These are phyloP conservation scores for Salvelinus alpinus DNA, from an alignment of 2,113 vertebrate species.

Conservation along the genomic window DNA sequence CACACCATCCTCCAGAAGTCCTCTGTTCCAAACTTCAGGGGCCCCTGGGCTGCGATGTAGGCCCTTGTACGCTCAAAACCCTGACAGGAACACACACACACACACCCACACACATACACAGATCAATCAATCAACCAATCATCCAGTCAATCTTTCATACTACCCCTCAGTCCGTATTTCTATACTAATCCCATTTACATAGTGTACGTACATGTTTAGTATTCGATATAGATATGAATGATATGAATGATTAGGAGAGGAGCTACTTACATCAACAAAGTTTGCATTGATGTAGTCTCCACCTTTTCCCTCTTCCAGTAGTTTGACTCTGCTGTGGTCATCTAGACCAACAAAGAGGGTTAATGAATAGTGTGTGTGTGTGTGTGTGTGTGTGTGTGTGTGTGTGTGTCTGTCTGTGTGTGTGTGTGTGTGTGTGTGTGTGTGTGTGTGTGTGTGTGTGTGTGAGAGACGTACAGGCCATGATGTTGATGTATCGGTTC, in stretches of 20 bases:
- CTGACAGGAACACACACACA: constrained; percentile 63
- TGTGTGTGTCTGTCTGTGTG: too few relatives aligned
- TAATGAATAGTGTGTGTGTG: neutral
- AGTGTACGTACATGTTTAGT: neutral
- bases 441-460: neutral
- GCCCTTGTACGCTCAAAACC: constrained; percentile 91
- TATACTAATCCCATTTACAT: neutral
- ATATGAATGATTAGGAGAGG: neutral
- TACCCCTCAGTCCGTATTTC: neutral
- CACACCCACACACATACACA: neutral
- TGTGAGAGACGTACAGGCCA: constrained; percentile 85
- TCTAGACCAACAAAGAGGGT: constrained; percentile 71
- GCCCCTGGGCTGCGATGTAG: constrained; percentile 96
- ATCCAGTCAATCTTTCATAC: neutral
- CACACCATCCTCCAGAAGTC: constrained; percentile 99
- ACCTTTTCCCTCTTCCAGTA: constrained; percentile 81
- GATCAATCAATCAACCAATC: neutral
- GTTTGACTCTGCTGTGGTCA: constrained; percentile 95
- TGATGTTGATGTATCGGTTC: constrained; percentile 95
- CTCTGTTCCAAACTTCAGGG: constrained; percentile 87
- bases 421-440: too few relatives aligned
- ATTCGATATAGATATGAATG: neutral
- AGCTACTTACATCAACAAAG: constrained; percentile 89
- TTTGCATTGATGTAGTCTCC: constrained; percentile 98
- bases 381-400: neutral